phyloP scores from a whole-genome alignment of 2,888 invertebrate species.

The Chouioia cunea region DNA sequence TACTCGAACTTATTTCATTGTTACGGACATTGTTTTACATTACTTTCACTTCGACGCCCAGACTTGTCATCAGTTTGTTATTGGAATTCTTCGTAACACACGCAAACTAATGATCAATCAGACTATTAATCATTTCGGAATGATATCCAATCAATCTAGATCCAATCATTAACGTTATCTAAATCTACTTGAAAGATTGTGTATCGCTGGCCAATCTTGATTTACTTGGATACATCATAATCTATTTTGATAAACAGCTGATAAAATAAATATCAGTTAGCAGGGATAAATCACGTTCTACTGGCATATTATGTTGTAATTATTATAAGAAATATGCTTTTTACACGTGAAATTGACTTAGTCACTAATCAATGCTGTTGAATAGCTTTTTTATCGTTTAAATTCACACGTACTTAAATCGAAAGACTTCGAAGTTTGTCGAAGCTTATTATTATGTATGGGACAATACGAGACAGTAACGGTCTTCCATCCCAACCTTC shows the following conservation, averaged over 20 bases:
- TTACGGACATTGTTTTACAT: slow-evolving; percentile 17
- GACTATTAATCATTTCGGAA: no score
- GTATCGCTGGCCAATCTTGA: slow-evolving; percentile 8
- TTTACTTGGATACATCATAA: slow-evolving; percentile 48
- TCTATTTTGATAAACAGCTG: slow-evolving; percentile 42
- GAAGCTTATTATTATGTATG: slow-evolving; percentile 58
- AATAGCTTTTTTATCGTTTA: slow-evolving; percentile 7
- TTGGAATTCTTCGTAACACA: no score
- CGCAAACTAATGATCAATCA: no score
- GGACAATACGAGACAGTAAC: slow-evolving; percentile 54
- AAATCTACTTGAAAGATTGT: slow-evolving; percentile 24
- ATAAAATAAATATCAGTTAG: slow-evolving; percentile 18
- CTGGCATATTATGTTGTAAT: no score
- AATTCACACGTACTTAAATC: slow-evolving; percentile 13
- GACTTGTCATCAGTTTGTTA: no score
- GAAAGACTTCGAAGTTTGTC: slow-evolving; percentile 47
- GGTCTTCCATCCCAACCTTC: slow-evolving; percentile 52
- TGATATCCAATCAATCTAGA: neutral
- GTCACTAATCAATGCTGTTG: slow-evolving; percentile 1
- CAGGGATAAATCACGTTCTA: no score
- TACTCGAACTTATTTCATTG: slow-evolving; percentile 14
- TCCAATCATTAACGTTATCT: neutral
- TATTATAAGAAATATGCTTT: no score
- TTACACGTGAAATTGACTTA: no score
- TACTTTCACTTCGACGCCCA: slow-evolving; percentile 30